phyloP scores from a whole-genome alignment of 2,113 vertebrate species.

The Leptosomus discolor region DNA sequence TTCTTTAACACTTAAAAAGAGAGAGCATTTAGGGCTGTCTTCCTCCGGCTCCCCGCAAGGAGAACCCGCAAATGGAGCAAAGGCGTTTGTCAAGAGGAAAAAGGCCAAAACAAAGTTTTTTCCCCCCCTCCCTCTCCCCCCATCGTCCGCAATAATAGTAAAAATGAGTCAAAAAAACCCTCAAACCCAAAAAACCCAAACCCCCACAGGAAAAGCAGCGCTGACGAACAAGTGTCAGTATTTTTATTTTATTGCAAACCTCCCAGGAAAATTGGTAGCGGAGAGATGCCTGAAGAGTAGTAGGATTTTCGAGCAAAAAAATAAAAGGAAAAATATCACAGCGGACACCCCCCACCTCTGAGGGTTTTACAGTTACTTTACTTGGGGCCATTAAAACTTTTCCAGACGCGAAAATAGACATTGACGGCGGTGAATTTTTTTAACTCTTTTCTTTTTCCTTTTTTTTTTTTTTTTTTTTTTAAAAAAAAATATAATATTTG shows the following conservation, averaged over 20 bases:
- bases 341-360: neutral
- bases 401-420: neutral
- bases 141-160: neutral
- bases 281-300: too few species aligned
- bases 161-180: neutral
- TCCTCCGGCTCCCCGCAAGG: slow-evolving; percentile 74
- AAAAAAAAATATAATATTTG: too few species aligned
- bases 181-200: too few species aligned
- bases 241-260: neutral
- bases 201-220: neutral
- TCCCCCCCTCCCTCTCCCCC: too few species aligned
- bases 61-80: slow-evolving; percentile 66
- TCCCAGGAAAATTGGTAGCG: neutral
- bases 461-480: neutral
- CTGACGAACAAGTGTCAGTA: neutral
- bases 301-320: neutral
- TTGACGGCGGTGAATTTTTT: neutral
- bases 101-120: slow-evolving; percentile 51
- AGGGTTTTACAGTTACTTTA: neutral
- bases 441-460: too few species aligned
- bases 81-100: slow-evolving; percentile 49
- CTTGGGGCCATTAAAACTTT: neutral
- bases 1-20: slow-evolving; percentile 82
- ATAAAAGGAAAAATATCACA: neutral
- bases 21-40: slow-evolving; percentile 76